Evolutionary conservation across 2,797 vertebrate genomes (phyloP).

Genomic region (Todus mexicanus): DNA sequence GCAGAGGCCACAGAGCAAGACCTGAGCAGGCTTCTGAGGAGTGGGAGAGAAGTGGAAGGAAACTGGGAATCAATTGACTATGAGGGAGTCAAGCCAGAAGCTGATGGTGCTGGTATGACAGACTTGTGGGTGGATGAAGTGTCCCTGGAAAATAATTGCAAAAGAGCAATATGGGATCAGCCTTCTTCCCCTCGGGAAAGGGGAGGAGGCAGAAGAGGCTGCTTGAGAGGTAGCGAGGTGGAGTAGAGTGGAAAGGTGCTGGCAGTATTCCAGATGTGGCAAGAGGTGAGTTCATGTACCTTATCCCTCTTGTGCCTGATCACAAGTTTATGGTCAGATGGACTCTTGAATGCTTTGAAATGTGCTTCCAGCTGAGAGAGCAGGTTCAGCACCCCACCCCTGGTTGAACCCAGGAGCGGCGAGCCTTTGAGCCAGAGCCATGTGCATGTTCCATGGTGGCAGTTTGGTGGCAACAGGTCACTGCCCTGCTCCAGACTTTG

Average conservation of each 20-base stretch:
- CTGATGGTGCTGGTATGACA: background rate
- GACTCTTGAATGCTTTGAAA: background rate
- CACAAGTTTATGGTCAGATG: background rate
- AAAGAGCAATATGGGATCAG: background rate
- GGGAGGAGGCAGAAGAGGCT: background rate
- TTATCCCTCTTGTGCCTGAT: background rate
- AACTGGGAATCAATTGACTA: background rate
- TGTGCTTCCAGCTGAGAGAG: background rate
- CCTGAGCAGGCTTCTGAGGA: background rate
- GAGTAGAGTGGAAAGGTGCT: background rate
- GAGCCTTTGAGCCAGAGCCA: background rate
- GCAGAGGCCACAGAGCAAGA: background rate
- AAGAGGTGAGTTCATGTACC: background rate
- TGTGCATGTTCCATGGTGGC: accelerated
- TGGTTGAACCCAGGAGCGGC: background rate
- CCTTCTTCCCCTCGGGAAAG: background rate
- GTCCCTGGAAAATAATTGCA: background rate
- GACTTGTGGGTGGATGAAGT: background rate
- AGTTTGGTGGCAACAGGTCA: accelerated
- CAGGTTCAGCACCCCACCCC: background rate
- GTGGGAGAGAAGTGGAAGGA: background rate
- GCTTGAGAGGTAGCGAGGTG: background rate
- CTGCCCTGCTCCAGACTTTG: background rate
- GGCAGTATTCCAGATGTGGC: background rate
- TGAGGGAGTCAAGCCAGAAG: background rate